Evolutionary conservation across 2,888 invertebrate species (phyloP).

Genomic region (Pegoplata infirma): DNA sequence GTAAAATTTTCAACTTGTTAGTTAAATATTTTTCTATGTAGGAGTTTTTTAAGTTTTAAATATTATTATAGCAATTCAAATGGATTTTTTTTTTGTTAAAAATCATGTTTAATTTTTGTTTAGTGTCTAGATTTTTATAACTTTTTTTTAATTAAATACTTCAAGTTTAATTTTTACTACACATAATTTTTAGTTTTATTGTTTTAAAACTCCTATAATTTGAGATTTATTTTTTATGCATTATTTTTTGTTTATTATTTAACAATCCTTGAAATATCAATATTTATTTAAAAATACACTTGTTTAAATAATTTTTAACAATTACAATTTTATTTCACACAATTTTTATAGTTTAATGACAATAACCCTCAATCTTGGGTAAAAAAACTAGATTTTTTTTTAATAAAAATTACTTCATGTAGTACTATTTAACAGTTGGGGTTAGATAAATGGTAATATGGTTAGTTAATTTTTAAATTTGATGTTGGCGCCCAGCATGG

Average conservation of each 20-base stretch:
- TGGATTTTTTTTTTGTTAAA: no score
- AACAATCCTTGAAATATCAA: slow-evolving; percentile 34
- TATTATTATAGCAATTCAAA: slow-evolving; percentile 1
- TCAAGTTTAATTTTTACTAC: neutral
- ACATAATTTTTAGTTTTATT: neutral
- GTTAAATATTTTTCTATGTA: slow-evolving; percentile 8
- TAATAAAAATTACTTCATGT: neutral
- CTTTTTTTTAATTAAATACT: neutral
- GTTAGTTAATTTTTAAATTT: no score
- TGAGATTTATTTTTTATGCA: neutral
- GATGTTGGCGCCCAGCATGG: no score
- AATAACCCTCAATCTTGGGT: slow-evolving; percentile 47
- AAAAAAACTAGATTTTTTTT: slow-evolving; percentile 31
- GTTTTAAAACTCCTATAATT: neutral
- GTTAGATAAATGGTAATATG: no score
- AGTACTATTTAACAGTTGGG: no score
- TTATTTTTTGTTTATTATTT: neutral
- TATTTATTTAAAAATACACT: slow-evolving; percentile 27
- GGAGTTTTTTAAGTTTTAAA: slow-evolving; percentile 18
- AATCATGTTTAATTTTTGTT: neutral
- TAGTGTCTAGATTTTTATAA: neutral
- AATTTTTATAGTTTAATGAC: slow-evolving; percentile 37
- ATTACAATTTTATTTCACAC: slow-evolving; percentile 45
- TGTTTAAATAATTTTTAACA: slow-evolving; percentile 33
- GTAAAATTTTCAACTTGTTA: slow-evolving; percentile 5